phyloP scores from a whole-genome alignment of 2,888 invertebrate genomes.

The Phania funesta region DNA sequence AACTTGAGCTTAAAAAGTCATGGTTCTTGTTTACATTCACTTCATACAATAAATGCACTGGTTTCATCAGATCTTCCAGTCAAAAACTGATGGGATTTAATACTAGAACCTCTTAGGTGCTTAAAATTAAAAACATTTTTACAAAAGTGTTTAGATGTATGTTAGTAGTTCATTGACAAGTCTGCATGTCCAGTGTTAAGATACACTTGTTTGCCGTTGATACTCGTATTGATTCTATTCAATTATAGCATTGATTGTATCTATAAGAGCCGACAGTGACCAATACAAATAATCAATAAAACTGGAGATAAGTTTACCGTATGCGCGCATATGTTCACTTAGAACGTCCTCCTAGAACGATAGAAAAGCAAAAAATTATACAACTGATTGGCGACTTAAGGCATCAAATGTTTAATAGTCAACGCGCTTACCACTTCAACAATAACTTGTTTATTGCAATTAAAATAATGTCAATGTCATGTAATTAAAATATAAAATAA shows the following conservation, averaged over 20 bases:
- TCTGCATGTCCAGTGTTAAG: slow-evolving; percentile 10
- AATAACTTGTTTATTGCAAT: too few relatives aligned
- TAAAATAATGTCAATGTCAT: too few relatives aligned
- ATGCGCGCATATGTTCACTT: background rate
- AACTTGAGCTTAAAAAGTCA: too few relatives aligned
- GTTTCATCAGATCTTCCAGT: too few relatives aligned
- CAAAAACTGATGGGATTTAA: background rate
- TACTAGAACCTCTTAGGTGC: background rate
- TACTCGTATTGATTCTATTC: background rate
- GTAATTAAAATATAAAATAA: too few relatives aligned
- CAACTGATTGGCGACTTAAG: too few relatives aligned
- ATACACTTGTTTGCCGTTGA: background rate
- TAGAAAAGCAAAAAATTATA: too few relatives aligned
- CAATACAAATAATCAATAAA: background rate
- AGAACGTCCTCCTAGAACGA: too few relatives aligned
- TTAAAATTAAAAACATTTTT: background rate
- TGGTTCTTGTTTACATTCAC: too few relatives aligned
- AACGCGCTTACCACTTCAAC: too few relatives aligned
- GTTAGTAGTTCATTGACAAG: background rate
- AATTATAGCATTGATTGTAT: slow-evolving; percentile 7
- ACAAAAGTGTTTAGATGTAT: slow-evolving; percentile 1
- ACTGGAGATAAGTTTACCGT: background rate
- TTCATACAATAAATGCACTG: too few relatives aligned
- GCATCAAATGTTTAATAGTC: too few relatives aligned
- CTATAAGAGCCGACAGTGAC: background rate